Percentiles rank a stretch among this genome's conserved stretches.
These are phyloP conservation scores for Hycleus phaleratus DNA, from an alignment of 1,140 invertebrate genomes.

Conservation along the genomic window DNA sequence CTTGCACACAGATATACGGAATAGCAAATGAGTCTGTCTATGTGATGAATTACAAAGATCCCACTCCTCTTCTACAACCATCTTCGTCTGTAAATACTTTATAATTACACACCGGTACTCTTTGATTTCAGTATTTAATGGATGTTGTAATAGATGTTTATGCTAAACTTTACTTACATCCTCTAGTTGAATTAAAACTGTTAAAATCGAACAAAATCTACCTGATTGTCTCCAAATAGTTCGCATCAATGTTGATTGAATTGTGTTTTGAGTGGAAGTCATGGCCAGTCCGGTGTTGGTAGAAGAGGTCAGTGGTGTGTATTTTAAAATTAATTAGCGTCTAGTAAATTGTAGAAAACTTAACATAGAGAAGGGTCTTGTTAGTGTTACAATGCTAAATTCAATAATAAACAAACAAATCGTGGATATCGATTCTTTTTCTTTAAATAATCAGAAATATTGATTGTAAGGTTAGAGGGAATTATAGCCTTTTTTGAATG, in stretches of 20 bases:
- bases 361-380: conserved; percentile 18
- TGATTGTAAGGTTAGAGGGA: too few species aligned
- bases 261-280: too few species aligned
- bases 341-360: too few species aligned
- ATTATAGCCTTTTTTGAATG: too few species aligned
- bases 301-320: neutral
- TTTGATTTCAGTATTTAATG: conserved; percentile 39
- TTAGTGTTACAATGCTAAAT: conserved; percentile 20
- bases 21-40: conserved; percentile 40
- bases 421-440: too few species aligned
- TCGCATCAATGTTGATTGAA: too few species aligned
- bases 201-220: too few species aligned
- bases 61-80: conserved; percentile 33
- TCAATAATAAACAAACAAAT: conserved; percentile 1
- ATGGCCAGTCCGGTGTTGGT: neutral
- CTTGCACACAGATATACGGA: conserved; percentile 36
- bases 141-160: conserved; percentile 36
- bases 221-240: too few species aligned
- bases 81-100: conserved; percentile 39
- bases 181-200: neutral
- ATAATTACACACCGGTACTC: conserved; percentile 40
- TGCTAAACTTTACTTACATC: neutral
- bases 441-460: too few species aligned
- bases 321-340: too few species aligned
- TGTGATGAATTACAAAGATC: conserved; percentile 38